Base-by-base conservation (phyloP, 2,888 invertebrate species). In the Nematopogon swammerdamellus region DNA sequence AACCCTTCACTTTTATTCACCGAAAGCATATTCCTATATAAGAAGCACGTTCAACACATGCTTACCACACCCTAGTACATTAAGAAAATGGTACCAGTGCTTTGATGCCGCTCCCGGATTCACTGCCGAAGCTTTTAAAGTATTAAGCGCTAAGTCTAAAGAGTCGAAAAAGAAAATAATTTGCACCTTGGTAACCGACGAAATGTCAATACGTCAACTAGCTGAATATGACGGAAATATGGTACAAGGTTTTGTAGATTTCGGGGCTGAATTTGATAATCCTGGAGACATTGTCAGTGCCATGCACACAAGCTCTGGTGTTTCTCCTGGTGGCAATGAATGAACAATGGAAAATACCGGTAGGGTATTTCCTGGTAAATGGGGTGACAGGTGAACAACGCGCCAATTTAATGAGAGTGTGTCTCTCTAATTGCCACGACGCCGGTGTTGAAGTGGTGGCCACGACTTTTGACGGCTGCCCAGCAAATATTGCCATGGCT, bases 21-120 rank as follows among this genome's bases (percentile, higher is more conserved):
- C 59, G n/a, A 52, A 51, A 47, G 61, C 59, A 4, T 58, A 59
- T 45, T 19, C 20, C 14, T 61, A 57, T 55, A 55, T 62, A 2
- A 52, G 58, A 6, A 51, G 54, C 46, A 54, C 50, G n/a, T 62
- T 63, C 53, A 42, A 56, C 43, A 54, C 52, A 3, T 55, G 57
- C 45, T 50, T 62, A 8, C 61, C 62, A 19, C 60, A 62, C 52
- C 53, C 57, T 5, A 57, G 52, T 44, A 62, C 60, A 4, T 49
- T 62, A 16, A 47, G 45, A 19, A 59, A 53, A 30, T 64, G 62
- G 63, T 60, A 59, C 49, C 29, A 45, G 4, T 50, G 46, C 30
- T 51, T 61, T 6, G 51, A 61, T 54, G 60, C 57, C 0, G 51
- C 55, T 18, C 60, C 61, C 14, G 61, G 63, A 1, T 60, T 63